Percentiles rank a stretch among this genome's conserved stretches.
These are phyloP conservation scores for Paralichthys olivaceus DNA, from an alignment of 2,113 vertebrate genomes.

Conservation along the genomic window DNA sequence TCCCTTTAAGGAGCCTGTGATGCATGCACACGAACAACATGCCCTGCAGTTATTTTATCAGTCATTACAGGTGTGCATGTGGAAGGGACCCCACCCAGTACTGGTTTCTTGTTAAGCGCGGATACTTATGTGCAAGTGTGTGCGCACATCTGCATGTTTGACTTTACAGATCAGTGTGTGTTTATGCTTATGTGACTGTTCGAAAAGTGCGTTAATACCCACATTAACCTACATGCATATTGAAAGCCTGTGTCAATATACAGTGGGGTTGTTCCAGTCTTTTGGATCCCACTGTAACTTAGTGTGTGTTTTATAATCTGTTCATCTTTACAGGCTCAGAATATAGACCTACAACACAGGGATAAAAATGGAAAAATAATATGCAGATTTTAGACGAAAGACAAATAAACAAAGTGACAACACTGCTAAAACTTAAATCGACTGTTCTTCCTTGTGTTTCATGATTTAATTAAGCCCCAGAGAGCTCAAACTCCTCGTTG, in stretches of 20 bases:
- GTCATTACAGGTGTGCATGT: constrained; percentile 63
- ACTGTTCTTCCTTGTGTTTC: too few relatives aligned
- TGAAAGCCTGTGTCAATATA: background rate
- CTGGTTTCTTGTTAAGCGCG: constrained; percentile 21
- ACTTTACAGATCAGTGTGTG: background rate
- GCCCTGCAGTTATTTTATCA: constrained; percentile 57
- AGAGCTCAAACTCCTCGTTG: too few relatives aligned
- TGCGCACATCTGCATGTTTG: background rate
- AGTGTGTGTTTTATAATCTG: too few relatives aligned
- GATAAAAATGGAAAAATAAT: too few relatives aligned
- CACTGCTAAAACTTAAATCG: too few relatives aligned
- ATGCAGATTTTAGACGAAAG: too few relatives aligned
- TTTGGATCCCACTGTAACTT: background rate
- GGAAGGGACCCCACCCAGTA: constrained; percentile 37
- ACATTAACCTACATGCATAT: background rate
- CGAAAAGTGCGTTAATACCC: background rate
- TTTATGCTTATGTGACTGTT: background rate
- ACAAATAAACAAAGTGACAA: too few relatives aligned
- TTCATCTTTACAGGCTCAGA: too few relatives aligned
- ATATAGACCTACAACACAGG: too few relatives aligned
- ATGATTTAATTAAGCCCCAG: too few relatives aligned
- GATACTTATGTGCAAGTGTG: background rate
- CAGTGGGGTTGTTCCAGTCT: too few relatives aligned
- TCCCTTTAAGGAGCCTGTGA: background rate
- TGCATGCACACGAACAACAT: constrained; percentile 13